Conservation (phyloP, 2,113 vertebrate species). For the Ginglymostoma cirratum region DNA sequence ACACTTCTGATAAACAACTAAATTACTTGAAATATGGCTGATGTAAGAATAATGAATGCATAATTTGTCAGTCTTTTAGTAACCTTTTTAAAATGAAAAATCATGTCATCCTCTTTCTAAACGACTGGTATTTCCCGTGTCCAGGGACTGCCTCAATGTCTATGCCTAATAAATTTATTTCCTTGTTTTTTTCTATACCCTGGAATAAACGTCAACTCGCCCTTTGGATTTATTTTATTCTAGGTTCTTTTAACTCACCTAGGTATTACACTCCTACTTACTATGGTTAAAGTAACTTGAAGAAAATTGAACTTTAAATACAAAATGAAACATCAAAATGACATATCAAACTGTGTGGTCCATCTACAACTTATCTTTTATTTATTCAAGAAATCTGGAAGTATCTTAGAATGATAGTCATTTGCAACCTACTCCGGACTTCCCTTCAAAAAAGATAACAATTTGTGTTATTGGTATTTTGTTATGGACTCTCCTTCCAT, state of each 20-base stretch:
- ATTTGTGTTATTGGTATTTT: conserved; percentile 32
- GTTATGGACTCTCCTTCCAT: not conserved
- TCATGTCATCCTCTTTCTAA: conserved; percentile 25
- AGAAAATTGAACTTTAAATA: not conserved
- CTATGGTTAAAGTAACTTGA: not conserved
- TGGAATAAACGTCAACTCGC: not conserved
- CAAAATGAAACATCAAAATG: not conserved
- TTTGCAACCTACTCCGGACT: not conserved
- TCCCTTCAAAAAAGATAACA: conserved; percentile 22
- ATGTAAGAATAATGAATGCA: not conserved
- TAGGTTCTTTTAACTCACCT: not conserved
- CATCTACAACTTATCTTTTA: not conserved
- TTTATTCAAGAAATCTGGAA: conserved; percentile 22
- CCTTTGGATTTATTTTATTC: not conserved
- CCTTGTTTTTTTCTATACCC: not conserved
- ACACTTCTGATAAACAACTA: not conserved
- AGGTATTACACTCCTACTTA: not conserved
- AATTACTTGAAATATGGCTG: not conserved
- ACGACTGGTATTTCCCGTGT: not conserved
- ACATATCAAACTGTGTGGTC: conserved; percentile 26
- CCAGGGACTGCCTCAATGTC: not conserved
- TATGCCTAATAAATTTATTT: not conserved
- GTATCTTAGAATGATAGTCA: conserved; percentile 26
- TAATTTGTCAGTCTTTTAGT: not conserved
- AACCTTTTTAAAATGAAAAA: not conserved